A percentile compares a stretch with the other conserved stretches of the same genome.
Evolutionary conservation across 2,888 invertebrate species (phyloP).

Genomic region (Ephialtes manifestator): DNA sequence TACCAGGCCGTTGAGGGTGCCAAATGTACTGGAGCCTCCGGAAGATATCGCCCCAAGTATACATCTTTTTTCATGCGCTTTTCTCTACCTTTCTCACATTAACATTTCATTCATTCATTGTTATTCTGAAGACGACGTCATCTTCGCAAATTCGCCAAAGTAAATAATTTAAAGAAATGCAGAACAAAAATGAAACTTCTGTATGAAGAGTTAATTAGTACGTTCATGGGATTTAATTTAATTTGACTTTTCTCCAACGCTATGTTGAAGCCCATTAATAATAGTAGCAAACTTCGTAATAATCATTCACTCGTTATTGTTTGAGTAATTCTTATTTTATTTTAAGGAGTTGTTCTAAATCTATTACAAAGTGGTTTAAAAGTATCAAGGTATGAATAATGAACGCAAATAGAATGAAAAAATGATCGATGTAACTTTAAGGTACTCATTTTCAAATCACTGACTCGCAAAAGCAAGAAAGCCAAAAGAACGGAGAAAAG

Average conservation of each 20-base stretch:
- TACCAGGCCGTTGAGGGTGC: conserved; percentile 48
- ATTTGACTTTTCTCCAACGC: neutral
- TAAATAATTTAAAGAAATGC: neutral
- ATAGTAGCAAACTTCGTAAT: neutral
- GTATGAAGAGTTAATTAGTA: neutral
- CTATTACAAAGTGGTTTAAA: no score
- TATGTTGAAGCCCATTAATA: neutral
- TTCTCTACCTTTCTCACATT: conserved; percentile 20
- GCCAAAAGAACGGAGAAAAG: conserved; percentile 12
- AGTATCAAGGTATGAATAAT: no score
- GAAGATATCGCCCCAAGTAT: conserved; percentile 56
- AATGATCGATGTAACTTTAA: no score
- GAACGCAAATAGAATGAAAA: no score
- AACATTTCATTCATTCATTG: conserved; percentile 32
- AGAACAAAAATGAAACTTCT: no score
- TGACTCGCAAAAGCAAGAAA: conserved; percentile 28
- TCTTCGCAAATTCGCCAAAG: neutral
- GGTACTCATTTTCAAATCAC: no score
- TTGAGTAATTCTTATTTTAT: neutral
- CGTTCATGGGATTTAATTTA: neutral
- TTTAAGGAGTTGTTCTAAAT: no score
- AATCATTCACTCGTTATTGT: neutral
- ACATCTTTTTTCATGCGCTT: conserved; percentile 45
- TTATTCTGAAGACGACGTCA: conserved; percentile 20
- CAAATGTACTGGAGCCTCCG: conserved; percentile 59